phyloP scores from a whole-genome alignment of 2,113 vertebrate species.

The Scytalopus superciliaris region DNA sequence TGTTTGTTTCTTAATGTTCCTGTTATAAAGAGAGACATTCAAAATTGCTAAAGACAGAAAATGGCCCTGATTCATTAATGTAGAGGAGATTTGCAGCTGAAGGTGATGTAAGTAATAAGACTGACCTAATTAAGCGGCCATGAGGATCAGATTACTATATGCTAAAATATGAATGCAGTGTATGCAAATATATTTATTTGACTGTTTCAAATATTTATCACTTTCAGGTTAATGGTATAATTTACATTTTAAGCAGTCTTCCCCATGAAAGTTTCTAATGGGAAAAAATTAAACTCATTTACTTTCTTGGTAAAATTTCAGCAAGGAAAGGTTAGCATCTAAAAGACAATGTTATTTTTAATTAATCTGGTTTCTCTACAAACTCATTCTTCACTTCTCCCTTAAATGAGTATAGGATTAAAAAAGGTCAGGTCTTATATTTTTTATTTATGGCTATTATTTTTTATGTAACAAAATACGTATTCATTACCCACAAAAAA shows the following conservation, averaged over 20 bases:
- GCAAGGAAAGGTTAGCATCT: background rate
- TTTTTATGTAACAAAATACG: background rate
- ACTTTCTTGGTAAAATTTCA: background rate
- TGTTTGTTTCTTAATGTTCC: no score
- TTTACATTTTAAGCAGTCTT: background rate
- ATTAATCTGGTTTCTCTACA: background rate
- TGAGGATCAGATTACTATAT: background rate
- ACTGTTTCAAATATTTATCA: background rate
- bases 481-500: background rate
- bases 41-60: background rate
- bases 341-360: background rate
- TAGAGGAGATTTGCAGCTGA: background rate
- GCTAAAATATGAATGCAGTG: background rate
- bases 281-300: background rate
- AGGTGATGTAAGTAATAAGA: background rate
- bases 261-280: background rate
- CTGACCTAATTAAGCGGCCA: background rate
- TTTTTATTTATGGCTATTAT: background rate
- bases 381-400: background rate
- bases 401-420: background rate
- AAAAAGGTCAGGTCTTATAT: background rate
- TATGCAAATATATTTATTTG: background rate
- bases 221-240: background rate
- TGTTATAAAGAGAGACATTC: accelerated
- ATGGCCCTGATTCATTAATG: background rate